Base-by-base conservation (phyloP, 2,113 vertebrate species). In the Benitochromis conjunctus region DNA sequence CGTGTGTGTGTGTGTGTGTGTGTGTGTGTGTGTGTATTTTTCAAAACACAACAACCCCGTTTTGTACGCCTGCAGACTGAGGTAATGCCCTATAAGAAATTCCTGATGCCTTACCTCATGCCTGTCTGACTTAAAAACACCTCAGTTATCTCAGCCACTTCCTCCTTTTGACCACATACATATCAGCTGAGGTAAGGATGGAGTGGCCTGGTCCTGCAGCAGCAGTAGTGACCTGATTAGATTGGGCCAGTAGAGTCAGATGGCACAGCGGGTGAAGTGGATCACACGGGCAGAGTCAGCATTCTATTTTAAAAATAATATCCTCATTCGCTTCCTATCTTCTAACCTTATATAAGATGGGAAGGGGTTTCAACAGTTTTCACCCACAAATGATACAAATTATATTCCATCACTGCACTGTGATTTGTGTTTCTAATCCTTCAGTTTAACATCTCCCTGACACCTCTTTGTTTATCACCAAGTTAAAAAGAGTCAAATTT, bases 111-210 rank as follows among this genome's bases (percentile, higher is more conserved):
- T 95, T 94, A 94, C 89, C 86, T 95, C 95, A 95, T 92, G 83
- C 85, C 88, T 86, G 79, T 91, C 91, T 90, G 84, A 90, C 77
- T 83, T 86, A 92, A 85, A 91, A 93, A 95, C 78, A 82, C 89
- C 89, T 89, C 81, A 64, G 71, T 94, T 95, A 95, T 95, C 95
- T 94, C 91, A 90, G 90, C 85, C 89, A 94, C 94, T 96, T 96
- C 94, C 95, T 95, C 88, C 91, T 95, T 89, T 86, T 94, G 92
- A 94, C 94, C 89, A 90, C 92, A 95, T 94, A 88, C 89, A 86
- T 94, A 95, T 95, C 94, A 94, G 93, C 91, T 94, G 95, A 95
- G 89, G 92, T 91, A 89, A 94, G 90, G 88, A 84, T 86, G 80
- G 69, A 79, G 87, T 81, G 91, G 87, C 79, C 83, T 84, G 85